phyloP scores from a whole-genome alignment of 1,140 invertebrate genomes.

The Ostrea denselamellosa region DNA sequence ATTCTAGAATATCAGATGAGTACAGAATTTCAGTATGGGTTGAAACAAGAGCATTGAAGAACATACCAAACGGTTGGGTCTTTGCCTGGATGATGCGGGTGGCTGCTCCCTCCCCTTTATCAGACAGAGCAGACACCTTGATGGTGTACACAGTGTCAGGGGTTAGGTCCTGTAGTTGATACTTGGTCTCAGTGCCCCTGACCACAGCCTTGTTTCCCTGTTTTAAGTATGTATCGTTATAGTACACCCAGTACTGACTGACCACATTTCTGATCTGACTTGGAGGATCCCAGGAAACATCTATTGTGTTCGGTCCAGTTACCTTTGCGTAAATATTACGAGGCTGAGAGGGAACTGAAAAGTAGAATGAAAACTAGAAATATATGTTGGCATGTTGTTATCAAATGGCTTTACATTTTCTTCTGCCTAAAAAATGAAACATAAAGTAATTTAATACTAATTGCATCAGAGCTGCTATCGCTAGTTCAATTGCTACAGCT shows the following conservation, averaged over 20 bases:
- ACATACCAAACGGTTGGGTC: constrained; percentile 98
- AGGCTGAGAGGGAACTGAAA: constrained; percentile 95
- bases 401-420: not conserved
- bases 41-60: not conserved
- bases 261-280: constrained; percentile 92
- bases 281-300: constrained; percentile 93
- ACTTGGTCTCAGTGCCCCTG: constrained; percentile 87
- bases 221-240: constrained; percentile 95
- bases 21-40: not conserved
- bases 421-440: constrained; percentile 41
- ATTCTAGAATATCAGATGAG: not conserved
- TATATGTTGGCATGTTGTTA: not conserved
- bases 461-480: not conserved
- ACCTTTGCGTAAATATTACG: constrained; percentile 87
- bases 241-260: constrained; percentile 94
- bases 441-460: not conserved
- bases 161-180: constrained; percentile 91
- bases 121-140: constrained; percentile 94
- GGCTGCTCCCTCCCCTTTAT: constrained; percentile 94
- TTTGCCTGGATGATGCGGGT: constrained; percentile 95
- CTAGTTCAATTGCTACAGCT: not conserved
- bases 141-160: constrained; percentile 98
- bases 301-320: constrained; percentile 83
- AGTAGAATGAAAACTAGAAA: constrained; percentile 81
- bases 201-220: constrained; percentile 83